Evolutionary conservation across 2,888 invertebrate genomes (phyloP), one percentile per base, ranked within the genome.

Genomic region (Lasioglossum villosulum): DNA sequence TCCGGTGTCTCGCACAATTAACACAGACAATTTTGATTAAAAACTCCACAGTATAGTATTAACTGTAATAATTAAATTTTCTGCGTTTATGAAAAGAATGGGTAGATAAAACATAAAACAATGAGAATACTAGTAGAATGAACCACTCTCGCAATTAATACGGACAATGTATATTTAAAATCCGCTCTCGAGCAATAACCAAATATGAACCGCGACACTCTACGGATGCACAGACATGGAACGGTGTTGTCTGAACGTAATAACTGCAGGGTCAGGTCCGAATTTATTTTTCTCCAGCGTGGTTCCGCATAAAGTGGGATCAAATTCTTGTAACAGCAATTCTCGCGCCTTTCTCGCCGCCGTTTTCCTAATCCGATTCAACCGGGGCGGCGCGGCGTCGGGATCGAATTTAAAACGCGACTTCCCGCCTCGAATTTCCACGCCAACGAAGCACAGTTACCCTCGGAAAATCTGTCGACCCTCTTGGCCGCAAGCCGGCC

Each of bases 341-440:
- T 75, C 45, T 80, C 45, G 23, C 76, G 8, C 34, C 42, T 14
- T 68, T 4, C 56, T 37, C 63, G 30, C 1, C 27, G 8, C 27
- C 63, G 42, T 34, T 45, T 42, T 73, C 80, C 82, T 87, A 89
- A 88, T 81, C 78, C 73, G 76, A 76, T 82, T 84, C 80, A 76
- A 86, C 59, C 73, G 34, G 16, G 56, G 6, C 59, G 12, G 45
- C 45, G 6, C 30, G 52, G 5, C 59, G 66, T 12, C 63, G 34
- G 23, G 39, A 45, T 56, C 48, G 45, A 82, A 78, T 84, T 86
- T 72, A 52, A 78, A 82, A 71, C 23, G 42, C 59, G 68, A 52
- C 70, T 70, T 63, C 27, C 42, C 59, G 74, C 34, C 27, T 30
- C 66, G 45, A 84, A 78, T 78, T 74, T 74, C 59, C 27, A 75